These are phyloP conservation scores for Chrysaora quinquecirrha DNA, from an alignment of 30 jellyfish, hydroid and myxozoan genomes.

Conservation along the genomic window DNA sequence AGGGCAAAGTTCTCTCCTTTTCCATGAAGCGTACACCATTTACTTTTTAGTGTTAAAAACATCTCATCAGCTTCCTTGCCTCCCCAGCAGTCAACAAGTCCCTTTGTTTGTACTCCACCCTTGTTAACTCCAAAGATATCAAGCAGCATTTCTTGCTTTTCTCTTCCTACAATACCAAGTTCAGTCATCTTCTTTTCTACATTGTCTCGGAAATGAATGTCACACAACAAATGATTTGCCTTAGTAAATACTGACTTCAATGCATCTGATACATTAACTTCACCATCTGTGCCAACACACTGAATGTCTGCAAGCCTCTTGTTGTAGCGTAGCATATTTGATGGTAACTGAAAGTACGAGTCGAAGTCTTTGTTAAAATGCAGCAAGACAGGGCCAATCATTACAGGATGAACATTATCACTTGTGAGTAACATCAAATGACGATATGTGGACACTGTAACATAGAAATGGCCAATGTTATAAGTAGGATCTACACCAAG, in stretches of 20 bases:
- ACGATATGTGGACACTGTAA: slow-evolving; percentile 7
- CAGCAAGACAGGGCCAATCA: slow-evolving; percentile 16
- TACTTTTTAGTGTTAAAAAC: slow-evolving; percentile 3
- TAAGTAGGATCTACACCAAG: slow-evolving; percentile 28
- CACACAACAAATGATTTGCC: slow-evolving; percentile 49
- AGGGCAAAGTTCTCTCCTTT: background rate
- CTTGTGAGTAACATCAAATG: slow-evolving; percentile 9
- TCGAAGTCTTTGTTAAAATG: slow-evolving; percentile 13
- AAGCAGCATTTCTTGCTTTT: slow-evolving; percentile 6
- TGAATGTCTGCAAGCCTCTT: background rate
- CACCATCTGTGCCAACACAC: slow-evolving; percentile 19
- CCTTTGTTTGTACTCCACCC: slow-evolving; percentile 47
- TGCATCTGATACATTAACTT: slow-evolving; percentile 33
- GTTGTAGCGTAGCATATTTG: slow-evolving; percentile 8
- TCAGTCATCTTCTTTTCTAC: slow-evolving; percentile 17
- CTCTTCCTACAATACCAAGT: slow-evolving; percentile 22
- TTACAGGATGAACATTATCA: slow-evolving; percentile 5
- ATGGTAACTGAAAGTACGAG: slow-evolving; percentile 26
- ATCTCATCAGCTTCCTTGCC: slow-evolving; percentile 29
- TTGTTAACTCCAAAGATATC: slow-evolving; percentile 30
- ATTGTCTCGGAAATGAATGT: slow-evolving; percentile 53
- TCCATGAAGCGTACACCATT: background rate
- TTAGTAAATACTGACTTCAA: slow-evolving; percentile 30
- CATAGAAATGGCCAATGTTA: slow-evolving; percentile 2
- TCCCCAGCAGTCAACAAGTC: slow-evolving; percentile 40